Base-by-base conservation (phyloP, 2,888 invertebrate species). In the Nomada fabriciana region DNA sequence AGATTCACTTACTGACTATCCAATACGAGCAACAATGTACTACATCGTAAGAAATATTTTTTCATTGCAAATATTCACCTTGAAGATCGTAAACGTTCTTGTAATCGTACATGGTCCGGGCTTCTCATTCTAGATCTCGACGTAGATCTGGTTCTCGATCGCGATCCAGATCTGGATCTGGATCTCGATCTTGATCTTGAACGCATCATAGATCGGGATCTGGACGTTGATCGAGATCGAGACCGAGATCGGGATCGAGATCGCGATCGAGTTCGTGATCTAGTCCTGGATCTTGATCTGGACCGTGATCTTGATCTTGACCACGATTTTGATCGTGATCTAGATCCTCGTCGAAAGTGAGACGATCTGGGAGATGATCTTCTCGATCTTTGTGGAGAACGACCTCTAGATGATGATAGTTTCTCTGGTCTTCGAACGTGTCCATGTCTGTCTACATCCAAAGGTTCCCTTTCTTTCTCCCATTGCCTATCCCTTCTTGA, bases 321-420 rank as follows among this genome's bases (percentile, higher is more conserved):
- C 76, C 89, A 76, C 1, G 91, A 89, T 36, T 90, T 86, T 4
- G 92, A 92, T 29, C 88, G 84, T 1, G 90, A 88, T 74, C 88
- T 87, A 0, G 91, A 91, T 42, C 95, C 94, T 13, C 84, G 83
- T 60, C 86, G 76, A 55, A 83, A 87, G 9, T 92, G 94, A n/a
- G 91, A 94, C 86, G 95, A 64, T 36, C 89, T 82, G 3, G 76
- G 68, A 0, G 90, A 87, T 1, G 92, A 91, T 29, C 90, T 90
- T 69, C 92, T 89, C n/a, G 78, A 42, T 23, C 85, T 76, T 29
- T 68, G 43, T 20, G 91, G 75, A n/a, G 86, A 83, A 61, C 88
- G 79, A 52, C 84, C 79, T 71, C 88, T 80, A 18, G 82, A 71
- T 55, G 89, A 60, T 2, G 64, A 67, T 5, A 81, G 60, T 61